phyloP scores from a whole-genome alignment of 2,113 vertebrate species.

The Mola mola region DNA sequence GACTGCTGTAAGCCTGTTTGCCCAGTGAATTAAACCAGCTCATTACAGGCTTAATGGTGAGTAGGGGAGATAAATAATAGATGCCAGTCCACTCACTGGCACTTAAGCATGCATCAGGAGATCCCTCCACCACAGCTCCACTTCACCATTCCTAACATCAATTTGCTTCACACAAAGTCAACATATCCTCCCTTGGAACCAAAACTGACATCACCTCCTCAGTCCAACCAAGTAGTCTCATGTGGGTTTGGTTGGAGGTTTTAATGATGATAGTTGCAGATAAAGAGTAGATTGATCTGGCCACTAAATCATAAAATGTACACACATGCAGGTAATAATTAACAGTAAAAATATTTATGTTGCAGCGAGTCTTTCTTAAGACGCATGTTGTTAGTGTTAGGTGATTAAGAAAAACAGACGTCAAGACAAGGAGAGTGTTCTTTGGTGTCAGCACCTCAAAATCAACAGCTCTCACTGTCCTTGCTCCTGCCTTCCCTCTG shows the following conservation, averaged over 20 bases:
- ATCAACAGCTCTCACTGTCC: slow-evolving; percentile 9
- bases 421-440: slow-evolving; percentile 2
- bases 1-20: slow-evolving; percentile 79
- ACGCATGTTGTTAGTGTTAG: not conserved
- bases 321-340: slow-evolving; percentile 11
- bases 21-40: slow-evolving; percentile 79
- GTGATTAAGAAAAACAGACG: no score
- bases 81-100: slow-evolving; percentile 74
- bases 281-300: slow-evolving; percentile 6
- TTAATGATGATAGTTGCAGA: slow-evolving; percentile 39
- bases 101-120: slow-evolving; percentile 72
- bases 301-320: slow-evolving; percentile 19
- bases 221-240: slow-evolving; percentile 58
- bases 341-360: slow-evolving; percentile 11
- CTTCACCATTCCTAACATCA: slow-evolving; percentile 44
- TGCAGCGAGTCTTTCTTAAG: no score
- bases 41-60: slow-evolving; percentile 79
- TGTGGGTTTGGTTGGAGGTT: slow-evolving; percentile 38
- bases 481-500: not conserved
- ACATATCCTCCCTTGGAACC: slow-evolving; percentile 64
- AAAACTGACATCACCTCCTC: slow-evolving; percentile 62
- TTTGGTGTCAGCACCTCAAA: slow-evolving; percentile 26
- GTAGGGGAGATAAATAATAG: slow-evolving; percentile 79
- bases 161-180: slow-evolving; percentile 63
- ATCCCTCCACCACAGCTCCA: not conserved